Percentiles rank a stretch among this genome's conserved stretches.
phyloP scores from a whole-genome alignment of 2,113 vertebrate species.

The Grus americana region DNA sequence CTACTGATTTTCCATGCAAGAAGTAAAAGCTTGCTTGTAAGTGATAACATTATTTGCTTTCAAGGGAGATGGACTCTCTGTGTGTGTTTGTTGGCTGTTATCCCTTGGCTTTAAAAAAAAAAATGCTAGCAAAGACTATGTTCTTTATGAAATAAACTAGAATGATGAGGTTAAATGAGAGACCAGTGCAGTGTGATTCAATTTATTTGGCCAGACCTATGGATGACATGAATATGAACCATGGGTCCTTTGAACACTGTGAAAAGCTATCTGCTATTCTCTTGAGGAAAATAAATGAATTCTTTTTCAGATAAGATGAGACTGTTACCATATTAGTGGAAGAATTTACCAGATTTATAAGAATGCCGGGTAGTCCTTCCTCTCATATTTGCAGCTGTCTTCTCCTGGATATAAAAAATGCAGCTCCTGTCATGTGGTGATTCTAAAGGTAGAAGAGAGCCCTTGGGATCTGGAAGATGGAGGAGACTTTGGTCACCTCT shows the following conservation, averaged over 20 bases:
- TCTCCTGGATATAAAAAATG: not conserved
- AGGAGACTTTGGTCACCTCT: not conserved
- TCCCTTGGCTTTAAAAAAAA: not conserved
- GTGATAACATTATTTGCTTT: not conserved
- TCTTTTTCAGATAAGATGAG: not conserved
- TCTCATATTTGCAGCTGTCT: not conserved
- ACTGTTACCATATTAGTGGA: not conserved
- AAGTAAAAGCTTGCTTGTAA: not conserved
- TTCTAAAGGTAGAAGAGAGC: not conserved
- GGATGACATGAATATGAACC: not conserved
- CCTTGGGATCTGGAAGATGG: not conserved
- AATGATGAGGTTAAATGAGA: not conserved
- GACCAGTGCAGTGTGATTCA: not conserved
- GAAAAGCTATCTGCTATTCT: not conserved
- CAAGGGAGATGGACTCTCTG: not conserved
- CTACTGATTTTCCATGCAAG: not conserved
- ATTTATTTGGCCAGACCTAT: not conserved
- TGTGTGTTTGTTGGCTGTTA: not conserved
- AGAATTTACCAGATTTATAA: not conserved
- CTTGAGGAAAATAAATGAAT: not conserved
- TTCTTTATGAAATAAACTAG: not conserved
- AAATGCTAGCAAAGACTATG: not conserved
- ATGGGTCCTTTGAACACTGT: not conserved
- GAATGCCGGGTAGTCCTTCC: not conserved
- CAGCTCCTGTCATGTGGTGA: not conserved